These are phyloP conservation scores for Chrysochloris asiatica DNA, from an alignment of 2,113 vertebrate genomes.

Conservation along the genomic window DNA sequence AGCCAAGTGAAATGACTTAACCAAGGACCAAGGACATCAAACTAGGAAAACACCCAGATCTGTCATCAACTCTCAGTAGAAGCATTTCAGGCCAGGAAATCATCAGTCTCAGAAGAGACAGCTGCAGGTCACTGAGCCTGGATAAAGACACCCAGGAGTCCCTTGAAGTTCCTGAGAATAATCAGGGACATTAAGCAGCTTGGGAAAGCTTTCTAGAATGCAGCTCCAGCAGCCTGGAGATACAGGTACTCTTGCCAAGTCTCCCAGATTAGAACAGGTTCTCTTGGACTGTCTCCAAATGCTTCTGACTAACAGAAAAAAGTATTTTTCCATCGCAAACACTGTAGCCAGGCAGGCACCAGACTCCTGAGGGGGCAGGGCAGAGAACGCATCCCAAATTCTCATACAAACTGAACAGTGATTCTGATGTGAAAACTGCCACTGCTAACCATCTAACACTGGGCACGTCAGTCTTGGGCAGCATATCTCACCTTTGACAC, in stretches of 20 bases:
- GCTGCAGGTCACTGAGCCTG: slow-evolving; percentile 31
- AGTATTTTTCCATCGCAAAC: slow-evolving; percentile 77
- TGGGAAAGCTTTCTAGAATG: slow-evolving; percentile 73
- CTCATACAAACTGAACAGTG: not conserved
- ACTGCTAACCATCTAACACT: not conserved
- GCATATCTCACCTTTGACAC: not conserved
- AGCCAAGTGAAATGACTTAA: not conserved
- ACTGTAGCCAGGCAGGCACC: slow-evolving; percentile 55
- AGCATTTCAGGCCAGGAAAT: slow-evolving; percentile 1
- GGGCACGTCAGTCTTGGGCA: not conserved
- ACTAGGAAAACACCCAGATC: not conserved
- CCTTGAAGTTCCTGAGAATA: slow-evolving; percentile 57
- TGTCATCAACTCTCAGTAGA: not conserved
- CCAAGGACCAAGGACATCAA: slow-evolving; percentile 38
- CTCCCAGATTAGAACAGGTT: slow-evolving; percentile 78
- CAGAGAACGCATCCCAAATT: slow-evolving; percentile 1
- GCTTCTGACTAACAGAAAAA: slow-evolving; percentile 73
- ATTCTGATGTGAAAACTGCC: not conserved
- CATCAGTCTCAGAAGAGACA: slow-evolving; percentile 40
- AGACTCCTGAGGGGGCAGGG: slow-evolving; percentile 31
- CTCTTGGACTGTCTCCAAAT: slow-evolving; percentile 71
- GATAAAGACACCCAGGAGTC: slow-evolving; percentile 57
- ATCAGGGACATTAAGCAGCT: slow-evolving; percentile 53
- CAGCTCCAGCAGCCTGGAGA: slow-evolving; percentile 55
- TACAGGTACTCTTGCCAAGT: slow-evolving; percentile 73